Percentiles rank a stretch among this genome's conserved stretches.
These are phyloP conservation scores for Aselliscus stoliczkanus DNA, from an alignment of 2,797 vertebrate genomes.

Conservation along the genomic window DNA sequence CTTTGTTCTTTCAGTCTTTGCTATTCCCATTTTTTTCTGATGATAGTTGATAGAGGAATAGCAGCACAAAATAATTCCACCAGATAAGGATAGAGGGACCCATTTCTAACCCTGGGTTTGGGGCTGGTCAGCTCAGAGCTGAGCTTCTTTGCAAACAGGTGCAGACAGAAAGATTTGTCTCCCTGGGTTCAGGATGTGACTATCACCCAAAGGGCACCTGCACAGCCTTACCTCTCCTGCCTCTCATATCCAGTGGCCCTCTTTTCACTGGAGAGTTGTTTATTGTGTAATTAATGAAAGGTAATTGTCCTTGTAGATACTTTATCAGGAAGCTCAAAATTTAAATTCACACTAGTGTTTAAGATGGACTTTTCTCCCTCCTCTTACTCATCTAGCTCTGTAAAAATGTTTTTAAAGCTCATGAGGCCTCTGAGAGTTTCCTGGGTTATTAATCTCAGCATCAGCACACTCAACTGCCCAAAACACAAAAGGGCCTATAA, in stretches of 20 bases:
- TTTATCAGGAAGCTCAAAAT: constrained; percentile 20
- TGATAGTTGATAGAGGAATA: background rate
- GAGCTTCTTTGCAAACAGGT: background rate
- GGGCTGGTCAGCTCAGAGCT: too few relatives aligned
- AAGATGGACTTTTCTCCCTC: background rate
- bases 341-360: background rate
- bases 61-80: too few relatives aligned
- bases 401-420: constrained; percentile 13
- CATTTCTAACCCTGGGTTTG: background rate
- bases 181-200: background rate
- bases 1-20: background rate
- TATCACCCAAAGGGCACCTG: background rate
- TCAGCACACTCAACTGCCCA: background rate
- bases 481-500: background rate
- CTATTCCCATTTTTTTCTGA: background rate
- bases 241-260: background rate
- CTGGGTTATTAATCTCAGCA: constrained; percentile 19
- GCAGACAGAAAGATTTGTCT: background rate
- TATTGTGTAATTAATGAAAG: constrained; percentile 34
- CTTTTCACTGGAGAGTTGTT: background rate
- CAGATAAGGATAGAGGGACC: background rate
- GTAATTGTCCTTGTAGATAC: constrained; percentile 37
- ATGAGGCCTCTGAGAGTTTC: background rate
- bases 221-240: background rate
- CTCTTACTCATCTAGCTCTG: background rate